phyloP scores from a whole-genome alignment of 23 tunicate species.

The Trididemnum clinides region DNA sequence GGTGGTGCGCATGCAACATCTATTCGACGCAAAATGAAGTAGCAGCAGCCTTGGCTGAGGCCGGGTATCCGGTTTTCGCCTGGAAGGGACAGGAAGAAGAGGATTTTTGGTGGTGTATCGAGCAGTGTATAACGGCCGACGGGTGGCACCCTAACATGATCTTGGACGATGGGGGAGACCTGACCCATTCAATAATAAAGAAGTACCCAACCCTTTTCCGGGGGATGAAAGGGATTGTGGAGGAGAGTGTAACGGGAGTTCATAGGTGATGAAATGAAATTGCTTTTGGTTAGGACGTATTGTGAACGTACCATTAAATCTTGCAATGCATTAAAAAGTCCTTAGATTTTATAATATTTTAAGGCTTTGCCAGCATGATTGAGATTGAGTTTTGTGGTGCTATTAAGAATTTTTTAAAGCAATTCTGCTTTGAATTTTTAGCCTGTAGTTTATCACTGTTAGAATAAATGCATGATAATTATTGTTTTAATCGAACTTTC shows the following conservation, averaged over 20 bases:
- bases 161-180: constrained; percentile 99
- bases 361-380: no score
- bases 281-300: no score
- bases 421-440: no score
- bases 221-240: constrained; percentile 98
- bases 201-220: constrained; percentile 89
- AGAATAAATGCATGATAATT: no score
- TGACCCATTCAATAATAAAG: constrained; percentile 96
- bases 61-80: constrained; percentile 87
- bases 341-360: no score
- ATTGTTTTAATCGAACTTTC: neutral
- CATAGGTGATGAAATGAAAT: no score
- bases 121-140: constrained; percentile 85
- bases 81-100: constrained; percentile 99
- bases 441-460: no score
- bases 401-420: no score
- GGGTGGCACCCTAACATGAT: constrained; percentile 98
- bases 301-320: no score
- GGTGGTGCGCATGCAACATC: constrained; percentile 99
- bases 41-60: constrained; percentile 96
- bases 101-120: constrained; percentile 99
- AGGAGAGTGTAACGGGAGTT: constrained; percentile 99
- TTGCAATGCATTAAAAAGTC: no score
- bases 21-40: constrained; percentile 97
- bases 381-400: no score